These are phyloP conservation scores for Sesia apiformis DNA, from an alignment of 2,888 invertebrate genomes.

Conservation along the genomic window DNA sequence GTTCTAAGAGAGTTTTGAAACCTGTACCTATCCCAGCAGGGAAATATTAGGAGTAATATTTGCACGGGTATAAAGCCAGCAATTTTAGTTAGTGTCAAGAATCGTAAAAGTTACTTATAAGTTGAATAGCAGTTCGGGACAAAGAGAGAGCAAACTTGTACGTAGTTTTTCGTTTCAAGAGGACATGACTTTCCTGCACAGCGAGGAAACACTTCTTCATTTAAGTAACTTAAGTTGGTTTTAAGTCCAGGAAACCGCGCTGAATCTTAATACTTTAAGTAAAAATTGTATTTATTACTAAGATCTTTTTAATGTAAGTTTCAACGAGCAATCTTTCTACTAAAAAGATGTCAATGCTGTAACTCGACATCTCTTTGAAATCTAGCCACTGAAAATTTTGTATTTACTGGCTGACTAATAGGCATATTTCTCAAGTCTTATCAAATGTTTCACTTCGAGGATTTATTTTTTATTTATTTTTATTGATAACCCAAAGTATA, in stretches of 20 bases:
- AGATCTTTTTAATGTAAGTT: constrained; percentile 1
- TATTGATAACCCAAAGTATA: too few species aligned
- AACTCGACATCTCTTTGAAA: not conserved
- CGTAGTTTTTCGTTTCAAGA: constrained; percentile 11
- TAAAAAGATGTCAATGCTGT: not conserved
- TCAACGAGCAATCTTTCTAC: not conserved
- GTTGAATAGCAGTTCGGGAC: constrained; percentile 3
- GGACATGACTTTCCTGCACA: constrained; percentile 16
- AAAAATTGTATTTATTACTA: constrained; percentile 9
- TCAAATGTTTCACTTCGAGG: too few species aligned
- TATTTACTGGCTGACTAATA: too few species aligned
- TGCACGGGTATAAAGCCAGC: not conserved
- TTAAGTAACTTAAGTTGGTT: constrained; percentile 18
- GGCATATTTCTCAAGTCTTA: too few species aligned
- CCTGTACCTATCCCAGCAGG: not conserved
- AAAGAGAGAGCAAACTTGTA: constrained; percentile 13
- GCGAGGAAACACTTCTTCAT: constrained; percentile 19
- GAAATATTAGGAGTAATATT: not conserved
- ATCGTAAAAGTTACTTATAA: not conserved
- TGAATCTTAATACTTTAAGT: constrained; percentile 12
- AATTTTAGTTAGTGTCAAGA: not conserved
- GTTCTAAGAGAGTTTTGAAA: too few species aligned
- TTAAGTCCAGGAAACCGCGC: constrained; percentile 9
- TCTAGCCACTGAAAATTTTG: too few species aligned
- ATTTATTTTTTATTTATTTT: too few species aligned